Base-by-base conservation (phyloP, 2,113 vertebrate species). In the Dendrocopos noguchii region DNA sequence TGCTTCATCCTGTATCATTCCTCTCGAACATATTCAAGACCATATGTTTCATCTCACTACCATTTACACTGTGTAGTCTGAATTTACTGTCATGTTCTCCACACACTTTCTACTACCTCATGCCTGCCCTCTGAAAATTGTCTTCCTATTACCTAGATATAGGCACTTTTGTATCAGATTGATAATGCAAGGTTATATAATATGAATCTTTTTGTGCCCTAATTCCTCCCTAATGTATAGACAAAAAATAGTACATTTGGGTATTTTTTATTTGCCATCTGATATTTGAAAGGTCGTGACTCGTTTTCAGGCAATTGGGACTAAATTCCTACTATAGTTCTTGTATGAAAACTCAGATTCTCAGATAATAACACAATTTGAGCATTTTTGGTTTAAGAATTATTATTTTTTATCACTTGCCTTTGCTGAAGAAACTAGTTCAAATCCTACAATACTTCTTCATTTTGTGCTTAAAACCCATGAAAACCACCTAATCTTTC, bases 281-380 rank as follows among this genome's bases (percentile, higher is more conserved):
- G 70, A 14, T 39, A 59, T 81, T 81, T 59, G 16, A n/a, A 76
- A n/a, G 22, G 6, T 79, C 81, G 50, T 18, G 55, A 90, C 16
- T 88, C 27, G 70, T 73, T 91, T 95, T 79, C 29, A 55, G 52
- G 17, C 73, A 72, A 65, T 75, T 15, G 34, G n/a, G 63, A 65
- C 77, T 86, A 88, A 88, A 76, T 59, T 93, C 24, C n/a, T 87
- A 7, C 33, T 81, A 88, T 79, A 61, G 28, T 80, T 88, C 80
- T 78, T 53, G 46, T 65, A 65, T 61, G 31, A 70, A 88, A 92
- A 55, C 27, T 22, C n/a, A 64, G 53, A 76, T 88, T 88, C 66
- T 93, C 66, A 81, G 80, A 52, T 80, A 90, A 57, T 57, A 87
- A 73, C 7, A 29, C 17, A 50, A n/a, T 87, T 28, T 46, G 44